phyloP scores from a whole-genome alignment of 2,113 vertebrate species.

The Pavo muticus region DNA sequence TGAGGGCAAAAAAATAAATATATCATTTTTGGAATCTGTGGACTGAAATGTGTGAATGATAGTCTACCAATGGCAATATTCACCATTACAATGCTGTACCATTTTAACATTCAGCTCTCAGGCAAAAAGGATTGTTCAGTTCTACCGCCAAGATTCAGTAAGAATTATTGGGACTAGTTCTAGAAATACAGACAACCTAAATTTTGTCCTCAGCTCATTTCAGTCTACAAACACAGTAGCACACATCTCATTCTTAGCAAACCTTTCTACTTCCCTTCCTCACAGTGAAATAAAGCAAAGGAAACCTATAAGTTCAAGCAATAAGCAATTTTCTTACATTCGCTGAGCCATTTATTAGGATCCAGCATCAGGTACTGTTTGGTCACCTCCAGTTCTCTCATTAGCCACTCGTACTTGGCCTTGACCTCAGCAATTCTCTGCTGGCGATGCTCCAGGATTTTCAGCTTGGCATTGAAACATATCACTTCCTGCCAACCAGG shows the following conservation, averaged over 20 bases:
- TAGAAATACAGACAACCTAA: not conserved
- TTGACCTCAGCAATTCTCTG: constrained; percentile 94
- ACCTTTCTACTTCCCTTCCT: not conserved
- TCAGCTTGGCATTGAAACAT: constrained; percentile 90
- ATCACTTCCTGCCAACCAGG: constrained; percentile 81
- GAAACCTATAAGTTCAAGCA: not conserved
- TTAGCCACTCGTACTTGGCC: constrained; percentile 95
- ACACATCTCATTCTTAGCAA: not conserved
- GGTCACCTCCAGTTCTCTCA: constrained; percentile 94
- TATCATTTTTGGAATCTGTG: constrained; percentile 66
- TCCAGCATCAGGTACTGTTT: constrained; percentile 98
- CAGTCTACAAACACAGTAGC: not conserved
- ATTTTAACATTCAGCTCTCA: constrained; percentile 28
- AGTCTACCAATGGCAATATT: constrained; percentile 38
- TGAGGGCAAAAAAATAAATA: constrained; percentile 6
- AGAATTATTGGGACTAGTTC: not conserved
- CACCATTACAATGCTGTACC: not conserved
- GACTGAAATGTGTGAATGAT: constrained; percentile 10
- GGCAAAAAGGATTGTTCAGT: not conserved
- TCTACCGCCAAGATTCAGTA: not conserved
- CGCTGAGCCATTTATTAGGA: constrained; percentile 94
- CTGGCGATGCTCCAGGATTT: constrained; percentile 92
- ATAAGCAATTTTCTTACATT: constrained; percentile 83
- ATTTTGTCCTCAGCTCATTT: not conserved
- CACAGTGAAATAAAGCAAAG: not conserved